Base-by-base conservation (phyloP, 1,140 invertebrate species). In the Himalopsyche phryganea region DNA sequence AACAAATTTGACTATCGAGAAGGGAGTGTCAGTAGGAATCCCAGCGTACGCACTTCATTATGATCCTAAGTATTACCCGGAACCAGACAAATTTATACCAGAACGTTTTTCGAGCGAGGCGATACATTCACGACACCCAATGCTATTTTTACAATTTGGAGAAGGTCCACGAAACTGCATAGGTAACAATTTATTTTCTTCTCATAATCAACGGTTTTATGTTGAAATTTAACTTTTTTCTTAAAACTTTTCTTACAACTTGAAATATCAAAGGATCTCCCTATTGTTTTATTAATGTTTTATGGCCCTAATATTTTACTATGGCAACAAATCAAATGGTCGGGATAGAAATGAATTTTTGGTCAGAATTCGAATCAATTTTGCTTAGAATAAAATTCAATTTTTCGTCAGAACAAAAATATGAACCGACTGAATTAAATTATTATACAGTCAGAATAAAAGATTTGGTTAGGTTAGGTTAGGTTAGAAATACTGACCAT, bases 81-180 rank as follows among this genome's bases (percentile, higher is more conserved):
- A 62, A 10, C 60, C 60, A 6, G 45, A 62, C 11, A 58, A 58
- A 41, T 62, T 62, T 28, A 54, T 53, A 13, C 60, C 60, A 6
- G 60, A 62, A 35, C 42, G 54, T 14, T 62, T 62, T 18, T 42
- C 33, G 11, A 11, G 23, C 5, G 60, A 62, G 44, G 44, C 15
- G 9, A 53, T 48, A 15, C 9, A 48, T 10, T 15, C 40, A 38
- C 40, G 54, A 17, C 50, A 57, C 42, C 44, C 49, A 3, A 54
- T 58, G 50, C 28, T 46, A 11, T 58, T 53, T 45, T 44, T 62
- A 18, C 54, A 54, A 3, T 62, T 62, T 33, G 55, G 60, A 13
- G 60, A 62, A 44, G 60, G 60, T 4, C 60, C 60, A 15, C 15
- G 50, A 2, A 58, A 53, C 17, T 62, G 60, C 32, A 58, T 62